Percentiles rank a stretch among this genome's conserved stretches.
These are phyloP conservation scores for Dipodomys ordii DNA, from an alignment of 2,113 vertebrate species.

Conservation along the genomic window DNA sequence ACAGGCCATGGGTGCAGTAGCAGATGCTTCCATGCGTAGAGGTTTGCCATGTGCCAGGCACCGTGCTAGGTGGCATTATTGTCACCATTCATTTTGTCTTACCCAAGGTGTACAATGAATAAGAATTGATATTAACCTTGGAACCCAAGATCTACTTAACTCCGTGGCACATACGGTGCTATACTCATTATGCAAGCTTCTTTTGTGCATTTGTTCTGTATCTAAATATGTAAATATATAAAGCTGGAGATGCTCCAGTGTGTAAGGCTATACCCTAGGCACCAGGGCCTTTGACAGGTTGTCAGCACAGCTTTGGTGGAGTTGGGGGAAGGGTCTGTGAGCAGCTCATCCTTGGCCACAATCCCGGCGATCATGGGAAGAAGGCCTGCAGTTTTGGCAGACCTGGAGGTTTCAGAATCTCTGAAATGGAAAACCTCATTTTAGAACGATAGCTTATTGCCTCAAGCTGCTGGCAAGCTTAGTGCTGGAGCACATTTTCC, in stretches of 20 bases:
- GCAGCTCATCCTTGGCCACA: neutral
- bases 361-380: neutral
- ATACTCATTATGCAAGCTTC: accelerated
- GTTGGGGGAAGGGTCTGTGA: neutral
- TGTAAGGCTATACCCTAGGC: accelerated
- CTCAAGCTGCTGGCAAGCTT: neutral
- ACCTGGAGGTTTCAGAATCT: neutral
- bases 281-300: accelerated
- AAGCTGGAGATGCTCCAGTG: neutral
- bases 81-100: neutral
- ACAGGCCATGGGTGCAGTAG: accelerated
- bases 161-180: neutral
- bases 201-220: neutral
- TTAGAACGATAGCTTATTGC: neutral
- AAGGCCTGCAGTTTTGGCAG: neutral
- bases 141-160: neutral
- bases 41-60: neutral
- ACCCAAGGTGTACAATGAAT: neutral
- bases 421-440: constrained; percentile 42
- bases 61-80: neutral
- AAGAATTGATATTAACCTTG: neutral
- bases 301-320: neutral
- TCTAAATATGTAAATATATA: neutral
- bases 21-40: neutral
- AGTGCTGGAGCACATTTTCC: neutral